Evolutionary conservation across 2,797 vertebrate genomes (phyloP).

Genomic region (Xenopus petersii): DNA sequence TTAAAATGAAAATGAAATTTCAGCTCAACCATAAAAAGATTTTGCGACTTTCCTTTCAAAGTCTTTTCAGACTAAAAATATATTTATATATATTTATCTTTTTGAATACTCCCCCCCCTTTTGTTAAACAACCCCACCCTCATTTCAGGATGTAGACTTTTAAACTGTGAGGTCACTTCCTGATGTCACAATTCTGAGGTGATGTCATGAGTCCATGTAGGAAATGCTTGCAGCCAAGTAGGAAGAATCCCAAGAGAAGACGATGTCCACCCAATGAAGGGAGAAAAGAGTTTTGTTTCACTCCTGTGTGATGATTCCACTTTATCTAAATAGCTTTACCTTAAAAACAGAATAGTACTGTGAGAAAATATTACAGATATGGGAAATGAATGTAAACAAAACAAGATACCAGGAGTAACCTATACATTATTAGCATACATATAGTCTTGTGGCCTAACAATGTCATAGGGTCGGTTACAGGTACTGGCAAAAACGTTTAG

Average conservation of each 20-base stretch:
- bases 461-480: too few relatives aligned
- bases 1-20: conserved; percentile 39
- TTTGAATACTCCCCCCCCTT: conserved; percentile 43
- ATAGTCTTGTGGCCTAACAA: too few relatives aligned
- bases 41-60: conserved; percentile 79
- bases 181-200: conserved; percentile 4
- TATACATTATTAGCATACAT: too few relatives aligned
- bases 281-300: conserved; percentile 2
- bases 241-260: conserved; percentile 32
- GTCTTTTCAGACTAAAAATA: conserved; percentile 83
- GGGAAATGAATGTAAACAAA: too few relatives aligned
- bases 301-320: conserved; percentile 24
- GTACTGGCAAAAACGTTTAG: too few relatives aligned
- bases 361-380: neutral
- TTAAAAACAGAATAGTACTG: conserved; percentile 12
- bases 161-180: conserved; percentile 13
- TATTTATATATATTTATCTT: conserved; percentile 63
- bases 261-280: conserved; percentile 22
- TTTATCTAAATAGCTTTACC: conserved; percentile 36
- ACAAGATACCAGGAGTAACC: too few relatives aligned
- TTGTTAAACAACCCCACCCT: conserved; percentile 15
- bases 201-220: neutral
- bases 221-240: conserved; percentile 15
- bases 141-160: conserved; percentile 1
- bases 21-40: conserved; percentile 60